Evolutionary conservation across 2,797 vertebrate genomes (phyloP), one percentile per base, ranked within the genome.

Genomic region (Hypotaenidia philippensis): DNA sequence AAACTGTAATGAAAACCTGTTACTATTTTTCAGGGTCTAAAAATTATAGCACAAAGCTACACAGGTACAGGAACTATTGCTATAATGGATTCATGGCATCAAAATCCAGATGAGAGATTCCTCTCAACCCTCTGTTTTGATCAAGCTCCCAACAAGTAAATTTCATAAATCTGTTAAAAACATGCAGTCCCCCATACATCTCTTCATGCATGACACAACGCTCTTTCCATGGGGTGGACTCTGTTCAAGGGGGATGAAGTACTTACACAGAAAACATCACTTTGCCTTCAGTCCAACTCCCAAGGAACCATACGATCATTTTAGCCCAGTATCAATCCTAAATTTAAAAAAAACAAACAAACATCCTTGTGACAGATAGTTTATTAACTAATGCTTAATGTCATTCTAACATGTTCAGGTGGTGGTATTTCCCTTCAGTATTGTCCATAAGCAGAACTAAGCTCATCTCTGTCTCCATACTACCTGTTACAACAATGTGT

Each of bases 401-500:
- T 10, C 26, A 59, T 7, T 79, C 10, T 25, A 64, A 49, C 14
- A 25, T 8, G 8, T 44, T 31, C 80, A 13, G 4, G 23, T 47
- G 20, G 2, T 41, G 1, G 0, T 13, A 38, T 47, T 56, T 69
- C 55, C 20, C 55, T 29, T 31, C 40, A 64, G 5, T 7, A 1
- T 15, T 75, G 25, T 31, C 22, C 36, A 21, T 29, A 52, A 27
- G 31, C 10, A 22, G 49, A 55, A 36, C 20, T 32, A 41, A 70
- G 31, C 12, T 78, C 40, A 6, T 59, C 6, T 52, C 32, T 82
- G 32, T n/a, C 31, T 55, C 41, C 25, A 13, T 27, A 44, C 32
- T 81, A 32, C n/a, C 23, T 79, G 19, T 5, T 69, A 13, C 27
- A 85, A 27, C 10, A 19, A 13, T 7, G 6, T 36, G 22, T 23